Conservation (phyloP, 2,888 invertebrate genomes). For the Tipula confusa region DNA sequence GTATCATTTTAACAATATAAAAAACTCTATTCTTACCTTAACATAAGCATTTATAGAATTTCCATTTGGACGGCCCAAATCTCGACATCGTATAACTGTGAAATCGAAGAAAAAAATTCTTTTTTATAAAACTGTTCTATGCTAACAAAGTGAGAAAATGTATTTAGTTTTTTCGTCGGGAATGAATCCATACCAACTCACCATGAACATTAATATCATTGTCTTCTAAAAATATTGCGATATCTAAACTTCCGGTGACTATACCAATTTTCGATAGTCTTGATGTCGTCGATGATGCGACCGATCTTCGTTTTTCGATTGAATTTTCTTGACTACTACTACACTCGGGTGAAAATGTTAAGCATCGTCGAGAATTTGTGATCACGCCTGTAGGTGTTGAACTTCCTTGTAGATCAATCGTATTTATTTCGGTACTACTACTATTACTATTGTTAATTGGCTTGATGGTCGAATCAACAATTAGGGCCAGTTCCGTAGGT, state of each 20-base stretch:
- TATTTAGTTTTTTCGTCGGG: not conserved
- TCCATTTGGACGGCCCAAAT: constrained; percentile 63
- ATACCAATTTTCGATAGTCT: constrained; percentile 37
- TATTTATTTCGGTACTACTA: constrained; percentile 40
- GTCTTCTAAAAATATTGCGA: constrained; percentile 57
- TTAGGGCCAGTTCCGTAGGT: constrained; percentile 47
- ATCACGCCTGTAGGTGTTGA: constrained; percentile 54
- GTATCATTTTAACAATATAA: not conserved
- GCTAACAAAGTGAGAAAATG: too few relatives aligned
- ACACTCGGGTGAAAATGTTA: constrained; percentile 58
- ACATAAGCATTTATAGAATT: constrained; percentile 75
- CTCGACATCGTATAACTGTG: constrained; percentile 75
- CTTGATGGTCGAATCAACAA: constrained; percentile 36
- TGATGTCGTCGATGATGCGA: constrained; percentile 50
- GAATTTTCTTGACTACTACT: constrained; percentile 43
- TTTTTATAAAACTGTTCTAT: not conserved
- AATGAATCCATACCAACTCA: constrained; percentile 50
- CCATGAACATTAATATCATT: constrained; percentile 65
- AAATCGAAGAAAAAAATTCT: constrained; percentile 43
- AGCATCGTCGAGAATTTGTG: constrained; percentile 52
- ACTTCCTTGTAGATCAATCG: constrained; percentile 50
- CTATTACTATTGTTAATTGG: constrained; percentile 41
- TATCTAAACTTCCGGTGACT: constrained; percentile 58
- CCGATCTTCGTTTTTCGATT: constrained; percentile 53
- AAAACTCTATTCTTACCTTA: constrained; percentile 55